Conservation (phyloP, 2,113 vertebrate genomes). For the Tenrec ecaudatus region DNA sequence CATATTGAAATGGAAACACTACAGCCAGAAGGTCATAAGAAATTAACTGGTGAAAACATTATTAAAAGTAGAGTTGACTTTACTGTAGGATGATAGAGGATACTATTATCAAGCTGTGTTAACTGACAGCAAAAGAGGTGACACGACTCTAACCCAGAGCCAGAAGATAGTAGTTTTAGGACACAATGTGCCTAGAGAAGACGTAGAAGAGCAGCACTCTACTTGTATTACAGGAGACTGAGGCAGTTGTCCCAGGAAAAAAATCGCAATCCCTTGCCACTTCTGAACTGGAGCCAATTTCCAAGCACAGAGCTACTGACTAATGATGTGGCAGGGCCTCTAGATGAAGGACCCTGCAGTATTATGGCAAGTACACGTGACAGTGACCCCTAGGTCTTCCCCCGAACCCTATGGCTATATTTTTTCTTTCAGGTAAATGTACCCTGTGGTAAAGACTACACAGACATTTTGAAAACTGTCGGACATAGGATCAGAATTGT, state of each 20-base stretch:
- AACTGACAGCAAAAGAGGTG: background rate
- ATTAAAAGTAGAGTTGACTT: background rate
- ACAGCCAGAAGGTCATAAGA: background rate
- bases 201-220: background rate
- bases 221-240: background rate
- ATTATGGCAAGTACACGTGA: background rate
- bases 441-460: background rate
- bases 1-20: background rate
- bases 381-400: background rate
- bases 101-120: background rate
- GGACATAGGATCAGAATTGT: background rate
- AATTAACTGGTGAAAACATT: background rate
- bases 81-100: background rate
- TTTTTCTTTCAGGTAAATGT: background rate
- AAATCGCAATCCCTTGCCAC: background rate
- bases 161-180: background rate
- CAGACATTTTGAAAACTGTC: background rate
- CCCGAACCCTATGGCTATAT: background rate
- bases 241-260: background rate
- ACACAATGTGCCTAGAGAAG: background rate
- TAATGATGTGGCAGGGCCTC: background rate
- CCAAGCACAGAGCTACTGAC: background rate
- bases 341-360: background rate
- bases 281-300: conserved; percentile 6
- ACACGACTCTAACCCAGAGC: background rate